Conservation (phyloP, 2,113 vertebrate genomes). For the Mirza zaza region DNA sequence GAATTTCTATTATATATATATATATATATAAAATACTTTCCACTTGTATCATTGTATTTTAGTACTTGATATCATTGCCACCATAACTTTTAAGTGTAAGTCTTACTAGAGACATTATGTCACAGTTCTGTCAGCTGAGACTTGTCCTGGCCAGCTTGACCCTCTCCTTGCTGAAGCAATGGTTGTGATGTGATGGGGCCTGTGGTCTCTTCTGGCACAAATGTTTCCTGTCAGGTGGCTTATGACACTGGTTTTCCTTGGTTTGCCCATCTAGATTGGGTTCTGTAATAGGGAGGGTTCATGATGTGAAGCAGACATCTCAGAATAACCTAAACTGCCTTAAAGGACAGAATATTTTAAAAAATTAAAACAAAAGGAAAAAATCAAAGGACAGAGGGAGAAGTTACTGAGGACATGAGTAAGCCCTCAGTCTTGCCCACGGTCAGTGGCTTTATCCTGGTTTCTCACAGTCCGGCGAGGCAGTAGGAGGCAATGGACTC, state of each 20-base stretch:
- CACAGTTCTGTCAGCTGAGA: not conserved
- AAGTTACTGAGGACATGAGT: not conserved
- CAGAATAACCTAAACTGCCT: slow-evolving; percentile 37
- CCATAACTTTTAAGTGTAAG: not conserved
- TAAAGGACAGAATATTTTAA: not conserved
- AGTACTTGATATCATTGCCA: not conserved
- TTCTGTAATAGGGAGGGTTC: not conserved
- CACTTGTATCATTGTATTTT: not conserved
- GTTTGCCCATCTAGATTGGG: not conserved
- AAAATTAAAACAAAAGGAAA: not conserved
- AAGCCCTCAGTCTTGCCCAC: not conserved
- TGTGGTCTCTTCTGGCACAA: not conserved
- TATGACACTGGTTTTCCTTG: not conserved
- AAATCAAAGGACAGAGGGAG: not conserved
- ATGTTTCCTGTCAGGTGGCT: not conserved
- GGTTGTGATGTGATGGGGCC: not conserved
- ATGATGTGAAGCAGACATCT: slow-evolving; percentile 15
- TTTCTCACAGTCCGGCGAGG: not conserved
- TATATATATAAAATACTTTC: not conserved
- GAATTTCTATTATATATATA: not conserved
- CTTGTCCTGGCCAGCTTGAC: not conserved
- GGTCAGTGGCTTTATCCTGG: not conserved
- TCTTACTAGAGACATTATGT: not conserved
- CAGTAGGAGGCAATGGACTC: fast-evolving
- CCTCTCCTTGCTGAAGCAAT: not conserved